Evolutionary conservation across 2,888 invertebrate genomes (phyloP).

Genomic region (Sycophila texana): DNA sequence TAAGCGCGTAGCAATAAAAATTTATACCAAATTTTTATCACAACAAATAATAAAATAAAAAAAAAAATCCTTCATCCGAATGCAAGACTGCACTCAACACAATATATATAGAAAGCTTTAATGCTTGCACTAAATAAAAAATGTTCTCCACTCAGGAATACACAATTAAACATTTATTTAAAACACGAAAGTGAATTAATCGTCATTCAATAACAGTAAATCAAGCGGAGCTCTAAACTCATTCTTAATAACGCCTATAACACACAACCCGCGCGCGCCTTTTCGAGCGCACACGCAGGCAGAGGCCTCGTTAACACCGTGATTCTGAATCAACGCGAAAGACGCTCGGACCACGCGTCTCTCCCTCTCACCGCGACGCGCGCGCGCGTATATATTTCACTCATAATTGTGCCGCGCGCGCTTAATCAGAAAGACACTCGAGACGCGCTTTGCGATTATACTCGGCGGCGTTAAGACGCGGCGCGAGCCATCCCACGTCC

Average conservation of each 20-base stretch:
- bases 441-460: constrained; percentile 58
- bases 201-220: not conserved
- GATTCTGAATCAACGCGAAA: not conserved
- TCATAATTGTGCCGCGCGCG: constrained; percentile 1
- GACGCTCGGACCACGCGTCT: not conserved
- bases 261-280: no score
- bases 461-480: constrained; percentile 61
- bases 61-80: not conserved
- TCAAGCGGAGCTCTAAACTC: no score
- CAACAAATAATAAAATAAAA: not conserved
- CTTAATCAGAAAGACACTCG: constrained; percentile 40
- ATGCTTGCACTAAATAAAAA: no score
- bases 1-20: not conserved
- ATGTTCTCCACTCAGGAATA: no score
- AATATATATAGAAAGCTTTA: no score
- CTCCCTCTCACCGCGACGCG: no score
- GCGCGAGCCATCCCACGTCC: constrained; percentile 48
- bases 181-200: not conserved
- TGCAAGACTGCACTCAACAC: no score
- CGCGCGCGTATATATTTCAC: constrained; percentile 7
- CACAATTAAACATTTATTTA: no score
- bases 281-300: no score
- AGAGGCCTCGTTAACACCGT: no score
- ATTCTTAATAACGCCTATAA: no score
- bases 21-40: not conserved